These are phyloP conservation scores for Podargus strigoides DNA, from an alignment of 2,797 vertebrate genomes.

Conservation along the genomic window DNA sequence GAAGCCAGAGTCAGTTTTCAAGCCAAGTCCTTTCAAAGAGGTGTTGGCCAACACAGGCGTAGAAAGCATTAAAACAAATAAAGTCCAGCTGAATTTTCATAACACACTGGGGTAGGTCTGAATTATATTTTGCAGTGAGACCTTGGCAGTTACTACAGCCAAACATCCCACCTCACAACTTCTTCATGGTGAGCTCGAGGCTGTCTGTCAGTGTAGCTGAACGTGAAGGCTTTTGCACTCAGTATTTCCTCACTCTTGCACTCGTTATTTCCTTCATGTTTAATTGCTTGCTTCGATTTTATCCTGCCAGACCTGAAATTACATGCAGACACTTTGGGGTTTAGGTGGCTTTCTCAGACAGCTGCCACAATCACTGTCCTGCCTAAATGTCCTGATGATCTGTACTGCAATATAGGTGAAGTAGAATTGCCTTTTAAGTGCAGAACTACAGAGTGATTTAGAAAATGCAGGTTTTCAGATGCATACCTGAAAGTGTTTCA, in stretches of 20 bases:
- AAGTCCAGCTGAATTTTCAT: conserved; percentile 34
- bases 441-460: not conserved
- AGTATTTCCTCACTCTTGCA: not conserved
- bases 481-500: not conserved
- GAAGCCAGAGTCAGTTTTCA: not conserved
- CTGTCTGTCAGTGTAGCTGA: not conserved
- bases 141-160: not conserved
- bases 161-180: not conserved
- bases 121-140: not conserved
- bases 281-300: not conserved
- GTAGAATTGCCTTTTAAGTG: not conserved
- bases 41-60: not conserved
- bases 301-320: not conserved
- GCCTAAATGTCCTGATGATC: not conserved
- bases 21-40: not conserved
- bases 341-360: not conserved
- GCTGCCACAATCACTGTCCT: not conserved
- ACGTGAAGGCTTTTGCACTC: not conserved
- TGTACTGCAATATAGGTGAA: not conserved
- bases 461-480: not conserved
- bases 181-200: not conserved
- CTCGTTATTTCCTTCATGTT: not conserved
- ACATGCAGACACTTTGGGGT: not conserved
- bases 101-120: not conserved
- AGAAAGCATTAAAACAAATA: conserved; percentile 15